Evolutionary conservation across 2,113 vertebrate genomes (phyloP), one percentile per base, ranked within the genome.

Genomic region (Pedetes capensis): DNA sequence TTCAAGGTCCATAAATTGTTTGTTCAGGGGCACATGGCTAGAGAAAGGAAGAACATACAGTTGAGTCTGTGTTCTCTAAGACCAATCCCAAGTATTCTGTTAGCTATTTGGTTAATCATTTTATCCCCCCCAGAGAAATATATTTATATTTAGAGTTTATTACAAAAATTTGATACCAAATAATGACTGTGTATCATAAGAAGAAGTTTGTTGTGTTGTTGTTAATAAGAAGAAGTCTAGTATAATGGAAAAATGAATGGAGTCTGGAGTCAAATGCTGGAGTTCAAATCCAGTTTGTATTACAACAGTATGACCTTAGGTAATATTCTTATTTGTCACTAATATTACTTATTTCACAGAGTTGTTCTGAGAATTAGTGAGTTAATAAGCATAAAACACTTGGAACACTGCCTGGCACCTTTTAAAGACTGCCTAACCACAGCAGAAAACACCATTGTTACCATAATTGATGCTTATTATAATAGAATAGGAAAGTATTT

Each of bases 381-480:
- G 53, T 94, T 95, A 95, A 96, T 16, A 89, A 93, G 89, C 44
- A 59, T 59, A 81, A 80, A 89, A 7, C 23, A 61, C 44, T 96
- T 83, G 27, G 47, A 87, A 95, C 61, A n/a, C 37, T 78, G 94
- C 66, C 63, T 88, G 90, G 81, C 22, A 88, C 44, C 25, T 92
- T 87, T 76, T 72, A 84, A 91, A 87, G 29, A 22, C 81, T 92
- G 53, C 49, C 75, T 89, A 61, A 76, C 84, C 74, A 63, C 27
- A 74, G 72, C 59, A 92, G 74, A 80, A 96, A 95, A 95, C n/a
- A 63, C 76, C 51, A 82, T 75, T 93, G 92, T 97, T 92, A 93
- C 16, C 39, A 86, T 97, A 97, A 97, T 95, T 95, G 84, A 92
- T 90, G 81, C 87, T 95, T 96, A 95, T 88, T 97, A 95, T 92